Evolutionary conservation across 2,113 vertebrate genomes (phyloP), one percentile per base, ranked within the genome.

Genomic region (Amphiprion ocellaris): DNA sequence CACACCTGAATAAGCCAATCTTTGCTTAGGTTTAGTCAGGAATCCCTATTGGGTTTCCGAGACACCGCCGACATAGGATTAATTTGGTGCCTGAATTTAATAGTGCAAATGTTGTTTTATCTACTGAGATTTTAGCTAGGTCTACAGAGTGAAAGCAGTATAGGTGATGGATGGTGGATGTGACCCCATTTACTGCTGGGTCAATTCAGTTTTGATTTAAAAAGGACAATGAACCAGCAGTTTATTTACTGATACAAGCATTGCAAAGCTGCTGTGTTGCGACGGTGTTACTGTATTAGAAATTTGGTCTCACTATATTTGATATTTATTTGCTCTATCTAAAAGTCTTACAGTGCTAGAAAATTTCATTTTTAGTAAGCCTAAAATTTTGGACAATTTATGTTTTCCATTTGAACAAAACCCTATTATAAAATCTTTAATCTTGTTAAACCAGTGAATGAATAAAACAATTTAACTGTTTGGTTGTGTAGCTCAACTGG

Each of bases 1-100:
- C 81, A 90, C 83, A 90, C 72, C 85, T 88, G 86, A 89, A 85
- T 77, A 87, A 90, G 87, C 90, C 41, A 3, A 63, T 77, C 66
- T 86, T 87, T 72, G 68, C 73, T 85, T 77, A 61, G 81, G 39
- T 83, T 90, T 82, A 82, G 77, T 73, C 74, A 81, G 58, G 85
- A 91, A 86, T 88, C 58, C 53, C 64, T 80, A 41, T 81, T 76
- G 69, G 60, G 63, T 86, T 86, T 84, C 76, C 63, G 10, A 67
- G 59, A 73, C 66, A 66, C 65, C 4, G 60, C 44, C 81, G 72
- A 87, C 72, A 86, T 56, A 60, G 70, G 76, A 68, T 33, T 67
- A 67, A 90, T 80, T 86, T 49, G 72, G 53, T 77, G 71, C 37
- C 75, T 52, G 49, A 59, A 54, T 74, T 77, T 78, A 80, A 69